Base-by-base conservation (phyloP, 2,888 invertebrate genomes). In the Emesis furor region DNA sequence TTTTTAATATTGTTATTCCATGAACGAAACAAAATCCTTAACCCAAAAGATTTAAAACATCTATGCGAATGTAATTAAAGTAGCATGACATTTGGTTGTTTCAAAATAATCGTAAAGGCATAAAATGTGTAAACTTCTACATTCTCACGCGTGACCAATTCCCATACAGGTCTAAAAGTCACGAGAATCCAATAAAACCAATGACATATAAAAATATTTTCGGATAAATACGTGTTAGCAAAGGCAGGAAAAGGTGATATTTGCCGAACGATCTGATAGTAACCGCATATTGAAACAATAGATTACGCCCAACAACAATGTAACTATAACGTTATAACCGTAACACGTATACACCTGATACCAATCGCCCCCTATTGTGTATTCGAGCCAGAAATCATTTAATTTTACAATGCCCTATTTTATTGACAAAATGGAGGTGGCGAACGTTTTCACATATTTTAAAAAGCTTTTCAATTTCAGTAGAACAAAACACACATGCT, bases 131-230 rank as follows among this genome's bases (percentile, higher is more conserved):
- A 32, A 30, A 65, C 24, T 4, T 30, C 30, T 14, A 65, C 65
- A 65, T 65, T 65, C 65, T 30, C 65, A 65, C 65, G 65, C 85
- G 85, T 83, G 83, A 83, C 85, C 73, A 77, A 85, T 83, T 81
- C 76, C 77, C 75, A 62, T 79, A 72, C 74, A 37, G 65, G 76
- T 46, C 79, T 62, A 73, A 83, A 69, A 81, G 88, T 86, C 88
- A 85, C 86, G 85, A 82, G 76, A 65, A 82, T 72, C 76, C 75
- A 81, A 88, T 86, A 86, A 85, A 86, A 65, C 78, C 79, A 37
- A 69, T 74, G 81, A 82, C 77, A 81, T 83, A 79, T 82, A 80
- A 81, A 80, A 83, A 83, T 86, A 83, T 88, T 86, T 82, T 77
- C 75, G 68, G 73, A 82, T 75, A 82, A 75, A 82, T 82, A 85